These are phyloP conservation scores for Siniperca scherzeri DNA, from an alignment of 2,797 vertebrate genomes.

Conservation along the genomic window DNA sequence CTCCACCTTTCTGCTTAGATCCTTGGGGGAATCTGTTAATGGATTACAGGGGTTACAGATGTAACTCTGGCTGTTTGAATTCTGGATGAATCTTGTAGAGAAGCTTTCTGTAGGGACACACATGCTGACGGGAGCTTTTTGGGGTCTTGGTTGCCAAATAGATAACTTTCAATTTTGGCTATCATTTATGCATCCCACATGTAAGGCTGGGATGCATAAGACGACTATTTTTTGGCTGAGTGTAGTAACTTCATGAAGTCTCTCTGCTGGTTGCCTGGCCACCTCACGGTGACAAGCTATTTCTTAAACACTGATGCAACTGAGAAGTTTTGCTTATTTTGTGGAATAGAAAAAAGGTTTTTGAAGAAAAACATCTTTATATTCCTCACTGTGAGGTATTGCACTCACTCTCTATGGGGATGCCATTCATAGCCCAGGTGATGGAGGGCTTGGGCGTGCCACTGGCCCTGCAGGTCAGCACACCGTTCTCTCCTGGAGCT, in stretches of 20 bases:
- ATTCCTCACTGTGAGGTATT: background rate
- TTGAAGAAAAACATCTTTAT: background rate
- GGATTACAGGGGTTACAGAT: background rate
- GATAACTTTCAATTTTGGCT: background rate
- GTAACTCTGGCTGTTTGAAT: background rate
- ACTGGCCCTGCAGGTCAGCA: conserved; percentile 92
- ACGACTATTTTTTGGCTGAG: background rate
- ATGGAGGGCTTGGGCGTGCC: conserved; percentile 94
- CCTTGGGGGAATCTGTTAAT: conserved; percentile 89
- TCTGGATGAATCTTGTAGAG: background rate
- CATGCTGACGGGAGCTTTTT: background rate
- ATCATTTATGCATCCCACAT: background rate
- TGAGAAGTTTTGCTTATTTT: background rate
- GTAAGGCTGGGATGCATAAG: too few species aligned
- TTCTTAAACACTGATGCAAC: background rate
- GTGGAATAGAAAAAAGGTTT: background rate
- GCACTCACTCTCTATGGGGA: conserved; percentile 93
- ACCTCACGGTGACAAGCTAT: background rate
- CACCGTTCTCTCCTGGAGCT: conserved; percentile 92
- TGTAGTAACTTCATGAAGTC: background rate
- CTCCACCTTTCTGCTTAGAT: conserved; percentile 92
- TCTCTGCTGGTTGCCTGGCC: background rate
- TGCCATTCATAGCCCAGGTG: conserved; percentile 93
- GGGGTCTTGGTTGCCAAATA: background rate
- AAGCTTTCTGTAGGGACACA: background rate